These are phyloP conservation scores for Pseudococcus viburni DNA, from an alignment of 2,888 invertebrate species.

Conservation along the genomic window DNA sequence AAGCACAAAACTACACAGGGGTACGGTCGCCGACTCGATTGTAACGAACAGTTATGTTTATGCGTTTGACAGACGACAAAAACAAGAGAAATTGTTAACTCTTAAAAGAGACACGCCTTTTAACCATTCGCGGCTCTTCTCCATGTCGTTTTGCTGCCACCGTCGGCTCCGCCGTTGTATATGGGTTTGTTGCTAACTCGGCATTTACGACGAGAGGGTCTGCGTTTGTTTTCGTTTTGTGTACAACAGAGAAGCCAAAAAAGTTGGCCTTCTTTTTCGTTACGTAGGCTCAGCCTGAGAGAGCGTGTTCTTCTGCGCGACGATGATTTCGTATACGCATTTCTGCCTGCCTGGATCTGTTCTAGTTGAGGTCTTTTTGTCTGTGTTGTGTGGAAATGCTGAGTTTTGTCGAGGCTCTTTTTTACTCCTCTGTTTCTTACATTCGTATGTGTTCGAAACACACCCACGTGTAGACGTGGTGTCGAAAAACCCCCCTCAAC, in stretches of 20 bases:
- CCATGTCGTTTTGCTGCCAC: neutral
- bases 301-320: no score
- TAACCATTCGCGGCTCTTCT: slow-evolving; percentile 53
- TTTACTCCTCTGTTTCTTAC: no score
- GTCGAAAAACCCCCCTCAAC: no score
- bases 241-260: slow-evolving; percentile 18
- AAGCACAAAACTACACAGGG: neutral
- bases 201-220: slow-evolving; percentile 48
- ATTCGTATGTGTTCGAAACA: no score
- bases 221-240: slow-evolving; percentile 3
- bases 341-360: no score
- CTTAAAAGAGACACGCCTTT: slow-evolving; percentile 66
- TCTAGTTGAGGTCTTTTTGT: no score
- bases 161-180: no score
- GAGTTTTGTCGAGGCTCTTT: no score
- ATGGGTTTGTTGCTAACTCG: slow-evolving; percentile 58
- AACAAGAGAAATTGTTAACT: slow-evolving; percentile 65
- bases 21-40: neutral
- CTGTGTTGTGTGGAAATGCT: no score
- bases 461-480: no score
- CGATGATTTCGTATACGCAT: no score
- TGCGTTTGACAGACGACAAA: slow-evolving; percentile 66
- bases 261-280: neutral
- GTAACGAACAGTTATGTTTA: slow-evolving; percentile 65
- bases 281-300: neutral